A percentile compares a stretch with the other conserved stretches of the same genome.
These are phyloP conservation scores for Hydractinia symbiolongicarpus DNA, from an alignment of 30 jellyfish, hydroid and myxozoan genomes.

Conservation along the genomic window DNA sequence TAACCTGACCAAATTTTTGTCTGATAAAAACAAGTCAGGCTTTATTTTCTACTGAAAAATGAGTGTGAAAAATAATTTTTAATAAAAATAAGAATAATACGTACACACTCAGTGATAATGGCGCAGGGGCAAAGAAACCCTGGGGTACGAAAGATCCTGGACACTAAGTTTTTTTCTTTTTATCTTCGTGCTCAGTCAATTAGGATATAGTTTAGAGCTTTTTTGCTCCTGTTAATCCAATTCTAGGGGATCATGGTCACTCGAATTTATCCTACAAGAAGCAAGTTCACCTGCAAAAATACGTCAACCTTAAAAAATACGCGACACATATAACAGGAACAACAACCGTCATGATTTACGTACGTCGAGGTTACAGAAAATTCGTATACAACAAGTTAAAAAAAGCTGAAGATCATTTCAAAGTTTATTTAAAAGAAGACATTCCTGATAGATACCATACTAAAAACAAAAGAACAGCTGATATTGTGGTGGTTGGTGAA, in stretches of 20 bases:
- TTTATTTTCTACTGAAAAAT: no score
- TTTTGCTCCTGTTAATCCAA: no score
- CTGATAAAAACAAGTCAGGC: no score
- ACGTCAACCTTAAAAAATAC: conserved; percentile 44
- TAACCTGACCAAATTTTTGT: no score
- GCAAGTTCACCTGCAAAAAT: conserved; percentile 62
- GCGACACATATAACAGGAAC: conserved; percentile 41
- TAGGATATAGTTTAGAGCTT: no score
- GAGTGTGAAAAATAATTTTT: no score
- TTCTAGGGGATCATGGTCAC: conserved; percentile 90
- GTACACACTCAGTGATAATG: no score
- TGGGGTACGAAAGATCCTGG: no score
- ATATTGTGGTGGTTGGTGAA: conserved; percentile 55
- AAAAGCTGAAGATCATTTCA: conserved; percentile 28
- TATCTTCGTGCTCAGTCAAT: no score
- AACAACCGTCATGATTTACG: conserved; percentile 56
- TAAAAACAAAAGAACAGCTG: conserved; percentile 67
- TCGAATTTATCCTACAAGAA: conserved; percentile 40
- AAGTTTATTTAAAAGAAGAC: conserved; percentile 56
- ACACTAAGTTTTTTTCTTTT: no score
- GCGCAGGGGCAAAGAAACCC: no score
- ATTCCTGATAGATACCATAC: conserved; percentile 70
- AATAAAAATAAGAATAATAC: no score
- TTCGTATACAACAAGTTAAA: conserved; percentile 42
- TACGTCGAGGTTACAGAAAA: conserved; percentile 35